These are phyloP conservation scores for Rachycentron canadum DNA, from an alignment of 2,797 vertebrate genomes.

Conservation along the genomic window DNA sequence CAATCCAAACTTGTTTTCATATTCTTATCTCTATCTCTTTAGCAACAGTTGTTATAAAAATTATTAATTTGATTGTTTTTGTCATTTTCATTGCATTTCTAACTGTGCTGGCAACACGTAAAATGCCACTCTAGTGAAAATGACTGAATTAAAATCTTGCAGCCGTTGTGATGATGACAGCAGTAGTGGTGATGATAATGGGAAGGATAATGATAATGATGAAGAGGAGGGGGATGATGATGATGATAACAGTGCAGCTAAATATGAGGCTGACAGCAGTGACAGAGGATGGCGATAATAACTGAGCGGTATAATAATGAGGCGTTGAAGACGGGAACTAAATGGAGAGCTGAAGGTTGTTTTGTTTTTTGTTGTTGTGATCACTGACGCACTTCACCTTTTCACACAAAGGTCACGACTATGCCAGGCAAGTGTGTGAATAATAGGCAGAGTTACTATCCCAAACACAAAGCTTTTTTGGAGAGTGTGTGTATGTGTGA, in stretches of 20 bases:
- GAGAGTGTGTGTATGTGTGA: conserved; percentile 5
- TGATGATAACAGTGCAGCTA: not conserved
- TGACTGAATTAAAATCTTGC: conserved; percentile 13
- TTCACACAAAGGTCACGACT: conserved; percentile 60
- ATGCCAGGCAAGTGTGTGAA: conserved; percentile 6
- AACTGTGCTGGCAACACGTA: conserved; percentile 11
- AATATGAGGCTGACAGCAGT: conserved; percentile 15
- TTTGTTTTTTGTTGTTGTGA: conserved; percentile 48
- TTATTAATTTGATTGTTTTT: conserved; percentile 8
- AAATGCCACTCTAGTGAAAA: conserved; percentile 17
- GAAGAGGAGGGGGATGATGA: conserved; percentile 21
- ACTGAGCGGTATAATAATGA: conserved; percentile 36
- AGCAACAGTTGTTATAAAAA: not conserved
- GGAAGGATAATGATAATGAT: conserved; percentile 42
- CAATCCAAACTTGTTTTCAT: not conserved
- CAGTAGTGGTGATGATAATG: conserved; percentile 31
- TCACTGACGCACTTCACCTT: conserved; percentile 58
- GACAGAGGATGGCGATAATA: conserved; percentile 41
- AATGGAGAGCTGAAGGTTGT: conserved; percentile 38
- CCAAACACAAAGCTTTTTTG: conserved; percentile 16
- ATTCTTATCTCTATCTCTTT: not conserved
- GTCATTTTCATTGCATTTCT: conserved; percentile 11
- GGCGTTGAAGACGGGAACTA: not conserved
- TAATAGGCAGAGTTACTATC: not conserved
- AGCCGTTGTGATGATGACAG: conserved; percentile 41